Evolutionary conservation across 2,113 vertebrate genomes (phyloP).

Genomic region (Epinephelus cyanopodus): DNA sequence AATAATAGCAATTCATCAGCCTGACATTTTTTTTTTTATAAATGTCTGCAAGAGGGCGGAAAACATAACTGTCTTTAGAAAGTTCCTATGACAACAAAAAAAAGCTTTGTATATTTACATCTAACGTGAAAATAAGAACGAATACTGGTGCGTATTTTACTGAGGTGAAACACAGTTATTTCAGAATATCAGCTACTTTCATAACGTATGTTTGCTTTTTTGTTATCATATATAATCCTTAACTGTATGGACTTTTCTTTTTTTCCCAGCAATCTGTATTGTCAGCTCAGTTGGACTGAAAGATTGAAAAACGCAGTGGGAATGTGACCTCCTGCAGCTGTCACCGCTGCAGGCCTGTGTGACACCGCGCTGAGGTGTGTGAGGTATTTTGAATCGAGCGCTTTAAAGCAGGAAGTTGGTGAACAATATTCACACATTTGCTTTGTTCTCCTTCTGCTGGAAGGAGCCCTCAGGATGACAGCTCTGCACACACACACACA

Average conservation of each 20-base stretch:
- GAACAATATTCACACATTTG: slow-evolving; percentile 46
- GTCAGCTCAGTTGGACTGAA: no score
- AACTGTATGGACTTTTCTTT: background rate
- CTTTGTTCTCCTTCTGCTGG: slow-evolving; percentile 45
- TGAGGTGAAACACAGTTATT: no score
- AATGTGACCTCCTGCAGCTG: background rate
- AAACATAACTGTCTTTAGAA: background rate
- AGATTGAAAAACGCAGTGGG: background rate
- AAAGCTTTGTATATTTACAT: background rate
- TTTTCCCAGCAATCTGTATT: background rate
- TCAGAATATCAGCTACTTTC: no score
- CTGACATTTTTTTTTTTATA: background rate
- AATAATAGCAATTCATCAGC: background rate
- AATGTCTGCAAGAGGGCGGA: background rate
- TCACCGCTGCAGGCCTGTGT: background rate
- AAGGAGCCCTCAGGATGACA: slow-evolving; percentile 23
- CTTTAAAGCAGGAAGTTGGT: slow-evolving; percentile 29
- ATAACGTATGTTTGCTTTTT: no score
- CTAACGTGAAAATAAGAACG: background rate
- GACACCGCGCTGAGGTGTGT: background rate
- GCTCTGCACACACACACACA: slow-evolving; percentile 2
- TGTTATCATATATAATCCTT: background rate
- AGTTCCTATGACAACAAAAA: background rate
- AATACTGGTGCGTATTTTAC: background rate
- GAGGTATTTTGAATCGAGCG: background rate